These are phyloP conservation scores for Carterocephalus palaemon DNA, from an alignment of 2,888 invertebrate species.

Conservation along the genomic window DNA sequence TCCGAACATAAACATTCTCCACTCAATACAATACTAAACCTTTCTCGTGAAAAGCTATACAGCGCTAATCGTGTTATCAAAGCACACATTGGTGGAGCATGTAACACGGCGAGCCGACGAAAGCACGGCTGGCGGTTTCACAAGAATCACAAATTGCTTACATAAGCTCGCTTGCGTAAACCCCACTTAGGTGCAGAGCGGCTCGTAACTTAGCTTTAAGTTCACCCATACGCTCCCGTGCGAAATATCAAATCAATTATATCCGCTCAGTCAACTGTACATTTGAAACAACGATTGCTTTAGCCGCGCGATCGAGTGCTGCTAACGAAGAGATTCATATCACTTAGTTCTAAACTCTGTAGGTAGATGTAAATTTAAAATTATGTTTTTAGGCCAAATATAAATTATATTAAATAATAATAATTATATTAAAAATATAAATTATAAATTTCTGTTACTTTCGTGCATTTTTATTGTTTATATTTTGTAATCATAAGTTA, in stretches of 20 bases:
- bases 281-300: slow-evolving; percentile 10
- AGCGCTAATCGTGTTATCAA: slow-evolving; percentile 18
- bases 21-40: no score
- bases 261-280: slow-evolving; percentile 25
- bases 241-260: slow-evolving; percentile 52
- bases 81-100: slow-evolving; percentile 26
- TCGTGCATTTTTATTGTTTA: no score
- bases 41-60: slow-evolving; percentile 34
- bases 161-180: slow-evolving; percentile 71
- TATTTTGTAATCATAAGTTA: no score
- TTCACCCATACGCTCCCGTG: slow-evolving; percentile 58
- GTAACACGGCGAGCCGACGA: slow-evolving; percentile 50
- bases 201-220: slow-evolving; percentile 62
- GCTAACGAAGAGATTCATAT: neutral
- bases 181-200: slow-evolving; percentile 59
- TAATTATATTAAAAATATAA: no score
- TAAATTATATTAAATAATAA: no score
- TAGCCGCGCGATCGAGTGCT: slow-evolving; percentile 1
- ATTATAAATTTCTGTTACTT: no score
- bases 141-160: slow-evolving; percentile 69
- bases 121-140: slow-evolving; percentile 62
- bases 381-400: no score
- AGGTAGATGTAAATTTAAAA: no score
- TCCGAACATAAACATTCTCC: no score
- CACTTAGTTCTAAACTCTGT: no score